Evolutionary conservation across 2,797 vertebrate genomes (phyloP).

Genomic region (Betta splendens): DNA sequence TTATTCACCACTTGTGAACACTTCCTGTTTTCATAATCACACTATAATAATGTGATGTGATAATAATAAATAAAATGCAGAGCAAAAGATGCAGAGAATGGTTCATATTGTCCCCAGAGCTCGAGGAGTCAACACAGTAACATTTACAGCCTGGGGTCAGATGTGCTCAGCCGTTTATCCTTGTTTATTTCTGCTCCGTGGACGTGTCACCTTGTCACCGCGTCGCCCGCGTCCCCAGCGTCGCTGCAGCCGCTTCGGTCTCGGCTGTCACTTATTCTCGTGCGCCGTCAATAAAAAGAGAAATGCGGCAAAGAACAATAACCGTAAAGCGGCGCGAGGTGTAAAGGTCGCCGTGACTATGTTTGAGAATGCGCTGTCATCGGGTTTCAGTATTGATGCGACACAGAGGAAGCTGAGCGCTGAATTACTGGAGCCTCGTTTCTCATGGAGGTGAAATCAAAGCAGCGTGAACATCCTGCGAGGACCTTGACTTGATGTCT

Average conservation of each 20-base stretch:
- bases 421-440: conserved; percentile 56
- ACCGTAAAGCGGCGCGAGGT: conserved; percentile 20
- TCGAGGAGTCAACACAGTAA: conserved; percentile 2
- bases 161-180: conserved; percentile 2
- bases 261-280: conserved; percentile 23
- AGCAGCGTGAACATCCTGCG: conserved; percentile 26
- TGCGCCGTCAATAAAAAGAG: conserved; percentile 39
- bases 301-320: conserved; percentile 22
- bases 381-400: conserved; percentile 27
- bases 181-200: conserved; percentile 7
- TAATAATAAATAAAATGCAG: too few relatives aligned
- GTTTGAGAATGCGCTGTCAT: conserved; percentile 37
- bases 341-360: conserved; percentile 29
- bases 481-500: conserved; percentile 5
- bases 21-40: too few relatives aligned
- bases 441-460: conserved; percentile 58
- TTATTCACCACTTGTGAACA: too few relatives aligned
- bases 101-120: conserved; percentile 3
- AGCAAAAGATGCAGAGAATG: too few relatives aligned
- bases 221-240: conserved; percentile 3
- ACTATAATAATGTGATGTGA: too few relatives aligned
- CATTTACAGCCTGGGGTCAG: conserved; percentile 1
- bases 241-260: background rate
- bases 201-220: background rate
- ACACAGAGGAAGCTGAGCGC: conserved; percentile 15